These are phyloP conservation scores for Coendou prehensilis DNA, from an alignment of 2,797 vertebrate genomes.

Conservation along the genomic window DNA sequence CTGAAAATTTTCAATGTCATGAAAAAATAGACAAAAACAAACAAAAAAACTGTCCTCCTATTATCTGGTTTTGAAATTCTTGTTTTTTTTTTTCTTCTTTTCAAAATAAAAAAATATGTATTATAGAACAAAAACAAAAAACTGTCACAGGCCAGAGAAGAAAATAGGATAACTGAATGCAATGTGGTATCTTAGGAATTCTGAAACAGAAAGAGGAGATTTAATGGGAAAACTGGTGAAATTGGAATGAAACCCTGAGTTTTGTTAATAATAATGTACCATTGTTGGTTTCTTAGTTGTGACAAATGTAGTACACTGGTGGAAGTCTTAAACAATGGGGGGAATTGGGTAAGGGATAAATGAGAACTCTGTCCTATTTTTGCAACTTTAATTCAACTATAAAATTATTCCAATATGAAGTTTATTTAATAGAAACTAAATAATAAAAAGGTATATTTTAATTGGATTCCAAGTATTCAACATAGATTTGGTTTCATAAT, in stretches of 20 bases:
- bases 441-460: slow-evolving; percentile 9
- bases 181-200: background rate
- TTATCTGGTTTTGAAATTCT: background rate
- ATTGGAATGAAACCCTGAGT: background rate
- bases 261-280: background rate
- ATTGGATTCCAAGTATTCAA: background rate
- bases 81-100: background rate
- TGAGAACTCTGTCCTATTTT: slow-evolving; percentile 4
- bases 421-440: slow-evolving; percentile 33
- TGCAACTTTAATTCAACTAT: slow-evolving; percentile 1
- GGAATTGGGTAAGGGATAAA: background rate
- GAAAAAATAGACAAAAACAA: background rate
- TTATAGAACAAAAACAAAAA: background rate
- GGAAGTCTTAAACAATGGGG: background rate
- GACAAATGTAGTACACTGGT: background rate
- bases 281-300: background rate
- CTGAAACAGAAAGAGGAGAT: background rate
- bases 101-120: too few relatives aligned
- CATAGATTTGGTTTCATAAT: slow-evolving; percentile 34
- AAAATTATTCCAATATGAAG: background rate
- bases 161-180: background rate
- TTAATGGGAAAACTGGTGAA: slow-evolving; percentile 6
- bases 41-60: background rate
- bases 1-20: slow-evolving; percentile 8
- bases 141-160: background rate